phyloP scores from a whole-genome alignment of 2,888 invertebrate species.

The Baronia brevicornis region DNA sequence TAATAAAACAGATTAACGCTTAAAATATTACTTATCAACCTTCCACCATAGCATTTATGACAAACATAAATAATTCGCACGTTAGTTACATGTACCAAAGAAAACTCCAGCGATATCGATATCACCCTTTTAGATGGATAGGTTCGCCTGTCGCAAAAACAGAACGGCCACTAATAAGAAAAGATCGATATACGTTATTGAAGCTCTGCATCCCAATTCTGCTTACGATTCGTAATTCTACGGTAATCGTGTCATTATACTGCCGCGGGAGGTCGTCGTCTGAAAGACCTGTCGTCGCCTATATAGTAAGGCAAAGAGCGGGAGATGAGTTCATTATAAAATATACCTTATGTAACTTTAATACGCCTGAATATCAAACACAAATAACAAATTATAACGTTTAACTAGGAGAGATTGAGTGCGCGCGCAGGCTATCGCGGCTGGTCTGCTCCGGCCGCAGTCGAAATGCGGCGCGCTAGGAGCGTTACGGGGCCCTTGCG shows the following conservation, averaged over 20 bases:
- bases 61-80: constrained; percentile 5
- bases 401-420: constrained; percentile 62
- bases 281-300: constrained; percentile 13
- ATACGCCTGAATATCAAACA: constrained; percentile 27
- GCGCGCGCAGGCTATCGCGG: constrained; percentile 35
- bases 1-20: too few species aligned
- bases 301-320: constrained; percentile 1
- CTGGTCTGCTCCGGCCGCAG: constrained; percentile 45
- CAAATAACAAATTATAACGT: constrained; percentile 29
- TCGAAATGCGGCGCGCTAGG: constrained; percentile 67
- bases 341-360: constrained; percentile 21
- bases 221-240: constrained; percentile 13
- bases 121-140: not conserved
- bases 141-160: constrained; percentile 4
- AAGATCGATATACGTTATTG: constrained; percentile 10
- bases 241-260: constrained; percentile 13
- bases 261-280: constrained; percentile 10
- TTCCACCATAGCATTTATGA: not conserved
- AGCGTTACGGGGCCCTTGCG: constrained; percentile 77
- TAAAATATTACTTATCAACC: too few species aligned
- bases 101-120: constrained; percentile 6
- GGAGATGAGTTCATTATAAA: constrained; percentile 7
- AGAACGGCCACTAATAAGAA: constrained; percentile 7
- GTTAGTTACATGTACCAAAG: constrained; percentile 1
- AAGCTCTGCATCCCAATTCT: constrained; percentile 13